Evolutionary conservation across 2,888 invertebrate species (phyloP), one percentile per base, ranked within the genome.

Genomic region (Sisyra terminalis): DNA sequence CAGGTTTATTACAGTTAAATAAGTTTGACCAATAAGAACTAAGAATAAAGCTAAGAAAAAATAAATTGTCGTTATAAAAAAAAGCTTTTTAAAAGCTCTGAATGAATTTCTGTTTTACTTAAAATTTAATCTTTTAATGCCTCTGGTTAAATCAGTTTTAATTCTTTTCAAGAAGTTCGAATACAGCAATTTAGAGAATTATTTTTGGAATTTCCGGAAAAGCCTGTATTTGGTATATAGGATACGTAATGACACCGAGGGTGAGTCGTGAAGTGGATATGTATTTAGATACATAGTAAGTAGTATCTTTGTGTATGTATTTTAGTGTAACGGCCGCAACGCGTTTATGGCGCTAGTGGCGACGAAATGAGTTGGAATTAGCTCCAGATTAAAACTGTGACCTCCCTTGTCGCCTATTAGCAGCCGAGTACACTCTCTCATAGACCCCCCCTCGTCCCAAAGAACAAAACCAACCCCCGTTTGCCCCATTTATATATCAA

Each of bases 301-400:
- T 16, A 34, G 24, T 32, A 8, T 41, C 13, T 3, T 7, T 32
- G n/a, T 41, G n/a, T 41, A 14, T 34, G 34, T 16, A 37, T 17
- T 37, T 37, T 18, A 30, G 39, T 29, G 37, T 37, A 42, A 37
- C 31, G 46, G 40, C 42, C 43, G 41, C 40, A 43, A 42, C 46
- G 39, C 34, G 42, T 42, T 46, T 46, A 43, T 41, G 43, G 46
- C 45, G 45, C 46, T 45, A 39, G 45, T 40, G 40, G 44, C 35
- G 47, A 42, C 44, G 43, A 43, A 43, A 43, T 43, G 43, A 43
- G 43, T 37, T 38, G 43, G 57, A 60, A 60, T 60, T 60, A 59
- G 58, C 57, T 57, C 59, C 59, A 60, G 60, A 60, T 60, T 60
- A 60, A 60, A 60, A 60, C 56, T 59, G 56, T 54, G 52, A 55